Base-by-base conservation (phyloP, 2,888 invertebrate species). In the Ormyrus nitidulus region DNA sequence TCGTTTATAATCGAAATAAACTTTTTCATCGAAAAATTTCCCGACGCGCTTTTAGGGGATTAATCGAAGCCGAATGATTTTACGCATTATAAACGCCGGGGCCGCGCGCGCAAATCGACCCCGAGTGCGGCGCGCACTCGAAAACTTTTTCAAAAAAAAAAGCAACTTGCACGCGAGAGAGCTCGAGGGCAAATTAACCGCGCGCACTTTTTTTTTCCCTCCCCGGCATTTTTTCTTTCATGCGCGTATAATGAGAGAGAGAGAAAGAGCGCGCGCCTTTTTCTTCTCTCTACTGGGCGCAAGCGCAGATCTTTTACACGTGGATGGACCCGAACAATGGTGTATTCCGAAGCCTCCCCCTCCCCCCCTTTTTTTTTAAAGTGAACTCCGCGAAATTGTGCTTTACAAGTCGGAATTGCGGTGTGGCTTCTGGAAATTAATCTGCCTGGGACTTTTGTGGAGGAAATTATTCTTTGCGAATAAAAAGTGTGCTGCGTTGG, bases 51-150 rank as follows among this genome's bases (percentile, higher is more conserved):
- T 34, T 34, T 34, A 34, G 34, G 2, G 34, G 46, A 61, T 61
- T 44, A 76, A 68, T 76, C 68, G 68, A 68, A 76, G 13, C 58
- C 51, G 13, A 68, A 75, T 75, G 75, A 68, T 75, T 75, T 68
- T 68, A 59, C 72, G 19, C 11, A 72, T 72, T 72, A 72, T 53
- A 44, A 44, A 9, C n/a, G 46, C 46, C 46, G 34, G 34, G 34
- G 34, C 34, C 34, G 11, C 11, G 34, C 11, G 34, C 9, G 61
- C 71, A 62, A 62, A 61, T 44, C 34, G 44, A 51, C 44, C 9
- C 59, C 61, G 61, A 76, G 68, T 61, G 53, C 34, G 34, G 34
- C 34, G 51, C 10, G 11, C 56, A 73, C 73, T 73, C 56, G 73
- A 64, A 65, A 62, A 65, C 10, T 73, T 73, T 61, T 69, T 58